Evolutionary conservation across 37 sponge, comb jelly and placozoan genomes (phyloP), one percentile per base, ranked within the genome.

Genomic region (Eunapius fragilis): DNA sequence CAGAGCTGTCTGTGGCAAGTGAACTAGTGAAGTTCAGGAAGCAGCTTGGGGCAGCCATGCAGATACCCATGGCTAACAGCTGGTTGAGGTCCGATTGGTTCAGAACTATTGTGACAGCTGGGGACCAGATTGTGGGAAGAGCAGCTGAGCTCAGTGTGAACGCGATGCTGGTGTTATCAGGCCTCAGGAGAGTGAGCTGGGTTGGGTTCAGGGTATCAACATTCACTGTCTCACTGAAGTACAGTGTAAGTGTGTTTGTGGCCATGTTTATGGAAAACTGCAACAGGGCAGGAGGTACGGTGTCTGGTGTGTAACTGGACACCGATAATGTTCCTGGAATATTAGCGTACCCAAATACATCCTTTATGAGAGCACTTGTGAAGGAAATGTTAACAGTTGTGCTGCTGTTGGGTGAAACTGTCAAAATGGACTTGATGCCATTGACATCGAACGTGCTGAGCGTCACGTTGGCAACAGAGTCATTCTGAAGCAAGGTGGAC

Each of bases 151-250:
- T 31, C 25, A 92, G 50, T 17, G 83, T 72, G 70, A 86, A 93
- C 10, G 76, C 73, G n/a, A 88, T 33, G 13, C 86, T 84, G 4
- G 80, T 68, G 38, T 93, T 85, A 31, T 49, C 77, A 0, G 37
- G 28, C 36, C 88, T 79, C 28, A 89, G 82, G 34, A 97, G 89
- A 12, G 81, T 76, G 27, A 97, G 36, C 38, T 94, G 88, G 36
- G 81, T 79, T 24, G 91, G 50, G 73, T 97, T 77, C 45, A 97
- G 91, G 69, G 71, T 86, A 27, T 84, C 23, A 0, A 81, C 84
- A 33, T 94, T 82, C 25, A 97, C 80, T 28, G 97, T 95, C 70
- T 97, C 95, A 68, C 93, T 91, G 75, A 97, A 97, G 67, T 80
- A 82, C 26, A 97, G 76, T 0, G 86, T 90, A 2, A 97, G 76